phyloP scores from a whole-genome alignment of 2,113 vertebrate species.

The Mellivora capensis region DNA sequence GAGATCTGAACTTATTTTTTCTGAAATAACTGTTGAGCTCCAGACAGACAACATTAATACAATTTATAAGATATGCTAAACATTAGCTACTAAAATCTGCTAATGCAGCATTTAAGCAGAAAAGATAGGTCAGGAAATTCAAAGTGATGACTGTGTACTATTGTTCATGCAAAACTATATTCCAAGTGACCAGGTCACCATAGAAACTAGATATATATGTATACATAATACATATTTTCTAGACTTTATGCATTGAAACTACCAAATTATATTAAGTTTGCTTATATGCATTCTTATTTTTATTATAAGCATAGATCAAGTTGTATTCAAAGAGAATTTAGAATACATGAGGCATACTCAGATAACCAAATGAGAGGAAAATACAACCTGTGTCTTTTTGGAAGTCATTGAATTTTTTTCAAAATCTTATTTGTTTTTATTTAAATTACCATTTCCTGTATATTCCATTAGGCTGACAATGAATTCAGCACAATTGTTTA shows the following conservation, averaged over 20 bases:
- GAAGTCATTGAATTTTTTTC: background rate
- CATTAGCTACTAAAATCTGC: constrained; percentile 43
- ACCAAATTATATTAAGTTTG: constrained; percentile 49
- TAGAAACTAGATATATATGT: constrained; percentile 48
- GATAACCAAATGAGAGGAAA: background rate
- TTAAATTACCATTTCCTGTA: background rate
- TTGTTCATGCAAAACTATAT: constrained; percentile 42
- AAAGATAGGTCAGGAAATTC: constrained; percentile 53
- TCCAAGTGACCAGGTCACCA: constrained; percentile 42
- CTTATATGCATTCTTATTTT: constrained; percentile 48
- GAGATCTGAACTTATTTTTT: background rate
- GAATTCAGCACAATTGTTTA: background rate
- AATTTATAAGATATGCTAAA: constrained; percentile 28
- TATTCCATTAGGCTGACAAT: background rate
- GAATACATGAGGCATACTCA: background rate
- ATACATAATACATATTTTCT: constrained; percentile 49
- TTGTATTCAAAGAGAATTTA: constrained; percentile 31
- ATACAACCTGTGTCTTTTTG: background rate
- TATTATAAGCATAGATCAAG: constrained; percentile 14
- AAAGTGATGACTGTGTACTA: constrained; percentile 53
- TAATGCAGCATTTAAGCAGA: constrained; percentile 52
- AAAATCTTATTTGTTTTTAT: background rate
- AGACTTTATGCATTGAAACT: constrained; percentile 37
- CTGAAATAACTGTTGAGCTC: background rate
- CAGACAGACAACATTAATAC: constrained; percentile 18